Percentiles rank a stretch among this genome's conserved stretches.
Evolutionary conservation across 1,140 invertebrate genomes (phyloP).

Genomic region (Pseudachorutes palmiensis): DNA sequence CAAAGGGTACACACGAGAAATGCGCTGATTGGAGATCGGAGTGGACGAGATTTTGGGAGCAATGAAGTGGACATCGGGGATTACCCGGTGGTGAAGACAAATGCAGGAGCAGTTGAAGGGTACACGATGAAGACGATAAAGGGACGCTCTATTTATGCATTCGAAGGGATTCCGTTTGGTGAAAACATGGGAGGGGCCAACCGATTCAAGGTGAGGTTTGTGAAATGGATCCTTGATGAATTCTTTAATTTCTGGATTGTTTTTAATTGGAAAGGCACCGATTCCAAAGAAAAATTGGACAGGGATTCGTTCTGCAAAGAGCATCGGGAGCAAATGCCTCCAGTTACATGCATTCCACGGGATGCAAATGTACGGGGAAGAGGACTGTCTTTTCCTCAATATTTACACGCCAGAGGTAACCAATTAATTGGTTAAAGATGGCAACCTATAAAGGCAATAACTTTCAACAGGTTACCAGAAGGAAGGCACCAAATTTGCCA

Average conservation of each 20-base stretch:
- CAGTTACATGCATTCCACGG: conserved; percentile 21
- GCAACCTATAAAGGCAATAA: too few relatives aligned
- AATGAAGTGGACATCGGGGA: neutral
- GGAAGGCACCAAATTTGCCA: too few relatives aligned
- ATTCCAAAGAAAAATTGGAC: conserved; percentile 25
- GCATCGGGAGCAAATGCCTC: conserved; percentile 21
- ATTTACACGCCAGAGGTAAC: conserved; percentile 12
- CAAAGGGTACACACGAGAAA: neutral
- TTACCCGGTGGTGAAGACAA: neutral
- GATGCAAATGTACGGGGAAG: conserved; percentile 40
- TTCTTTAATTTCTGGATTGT: too few relatives aligned
- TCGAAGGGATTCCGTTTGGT: conserved; percentile 4
- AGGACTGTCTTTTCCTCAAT: conserved; percentile 35
- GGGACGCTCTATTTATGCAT: neutral
- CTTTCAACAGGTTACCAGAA: too few relatives aligned
- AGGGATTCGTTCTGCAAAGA: conserved; percentile 24
- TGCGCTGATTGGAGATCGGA: neutral
- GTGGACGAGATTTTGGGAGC: neutral
- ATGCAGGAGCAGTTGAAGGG: neutral
- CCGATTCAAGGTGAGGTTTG: conserved; percentile 9
- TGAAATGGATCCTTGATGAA: too few relatives aligned
- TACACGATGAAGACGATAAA: conserved; percentile 11
- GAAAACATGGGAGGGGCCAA: conserved; percentile 9
- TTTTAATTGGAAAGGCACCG: conserved; percentile 12
- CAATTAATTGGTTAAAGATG: neutral